Evolutionary conservation across 2,113 vertebrate species (phyloP).

Genomic region (Zosterops japonicus): DNA sequence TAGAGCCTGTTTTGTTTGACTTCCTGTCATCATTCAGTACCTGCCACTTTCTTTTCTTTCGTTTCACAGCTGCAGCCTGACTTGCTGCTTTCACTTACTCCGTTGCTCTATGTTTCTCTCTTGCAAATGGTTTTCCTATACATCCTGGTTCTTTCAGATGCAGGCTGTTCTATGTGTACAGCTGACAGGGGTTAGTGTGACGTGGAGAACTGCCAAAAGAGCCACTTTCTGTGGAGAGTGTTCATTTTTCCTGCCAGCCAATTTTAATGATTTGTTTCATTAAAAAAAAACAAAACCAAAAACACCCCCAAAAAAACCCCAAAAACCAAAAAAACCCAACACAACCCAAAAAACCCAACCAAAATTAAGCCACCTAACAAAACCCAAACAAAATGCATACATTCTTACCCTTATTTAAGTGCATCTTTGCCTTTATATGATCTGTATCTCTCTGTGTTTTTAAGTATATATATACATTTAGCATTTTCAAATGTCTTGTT

Average conservation of each 20-base stretch:
- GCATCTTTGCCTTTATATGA: neutral
- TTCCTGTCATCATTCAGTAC: neutral
- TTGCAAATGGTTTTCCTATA: neutral
- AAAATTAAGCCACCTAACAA: neutral
- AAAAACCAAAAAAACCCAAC: neutral
- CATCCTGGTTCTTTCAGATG: neutral
- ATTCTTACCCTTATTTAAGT: neutral
- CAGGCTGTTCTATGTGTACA: neutral
- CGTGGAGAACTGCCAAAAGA: neutral
- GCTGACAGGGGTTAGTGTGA: neutral
- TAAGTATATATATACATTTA: neutral
- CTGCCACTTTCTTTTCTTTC: neutral
- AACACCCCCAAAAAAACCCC: no score
- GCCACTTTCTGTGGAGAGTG: neutral
- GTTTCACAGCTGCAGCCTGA: neutral
- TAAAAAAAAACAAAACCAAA: neutral
- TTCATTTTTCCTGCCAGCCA: neutral
- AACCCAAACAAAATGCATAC: neutral
- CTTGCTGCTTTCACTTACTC: neutral
- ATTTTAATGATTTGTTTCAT: neutral
- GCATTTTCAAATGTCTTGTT: neutral
- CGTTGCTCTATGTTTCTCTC: neutral
- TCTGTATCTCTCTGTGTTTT: neutral
- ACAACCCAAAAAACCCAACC: no score
- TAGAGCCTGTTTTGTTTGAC: neutral